Evolutionary conservation across 2,888 invertebrate species (phyloP), one percentile per base, ranked within the genome.

Genomic region (Amphipoea oculea): DNA sequence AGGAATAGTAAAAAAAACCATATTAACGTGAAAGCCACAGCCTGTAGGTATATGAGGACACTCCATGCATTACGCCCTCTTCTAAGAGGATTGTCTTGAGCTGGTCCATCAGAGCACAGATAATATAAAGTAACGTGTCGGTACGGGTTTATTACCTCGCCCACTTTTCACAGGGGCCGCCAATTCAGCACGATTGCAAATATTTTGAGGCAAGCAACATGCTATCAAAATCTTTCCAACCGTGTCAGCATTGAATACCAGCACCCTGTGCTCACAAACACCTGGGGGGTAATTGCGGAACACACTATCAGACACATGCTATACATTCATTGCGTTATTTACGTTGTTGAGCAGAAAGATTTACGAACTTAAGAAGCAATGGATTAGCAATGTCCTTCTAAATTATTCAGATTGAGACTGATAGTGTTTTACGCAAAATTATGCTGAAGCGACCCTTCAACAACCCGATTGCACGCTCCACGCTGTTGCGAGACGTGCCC

Each of bases 181-280:
- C 29, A 62, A 62, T 62, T 29, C 62, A 29, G 29, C 62, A 29
- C 29, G 62, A 62, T 62, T 62, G 20, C 20, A 54, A 54, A 54
- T 54, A 23, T 54, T 54, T 14, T 17, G 60, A 60, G 12, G 60
- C 60, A n/a, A 11, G n/a, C n/a, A 60, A 60, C n/a, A 12, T n/a
- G 60, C 60, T 60, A 60, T 57, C 57, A 60, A n/a, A 60, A 60
- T 60, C n/a, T 60, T n/a, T 60, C 36, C n/a, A 60, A 60, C 60
- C 29, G 36, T 42, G 42, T 42, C 5, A 42, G 42, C 42, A 42
- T 42, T 42, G 42, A 42, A 42, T 42, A 42, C 42, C 36, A 36
- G 63, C 63, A 63, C 63, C 20, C 29, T 29, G 7, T 63, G 62
- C 2, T 20, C 36, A 36, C 63, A 36, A 63, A 20, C 36, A 72